Percentiles rank a stretch among this genome's conserved stretches.
These are phyloP conservation scores for Anthopleura xanthogrammica DNA, from an alignment of 92 coral and sea anemone species.

Conservation along the genomic window DNA sequence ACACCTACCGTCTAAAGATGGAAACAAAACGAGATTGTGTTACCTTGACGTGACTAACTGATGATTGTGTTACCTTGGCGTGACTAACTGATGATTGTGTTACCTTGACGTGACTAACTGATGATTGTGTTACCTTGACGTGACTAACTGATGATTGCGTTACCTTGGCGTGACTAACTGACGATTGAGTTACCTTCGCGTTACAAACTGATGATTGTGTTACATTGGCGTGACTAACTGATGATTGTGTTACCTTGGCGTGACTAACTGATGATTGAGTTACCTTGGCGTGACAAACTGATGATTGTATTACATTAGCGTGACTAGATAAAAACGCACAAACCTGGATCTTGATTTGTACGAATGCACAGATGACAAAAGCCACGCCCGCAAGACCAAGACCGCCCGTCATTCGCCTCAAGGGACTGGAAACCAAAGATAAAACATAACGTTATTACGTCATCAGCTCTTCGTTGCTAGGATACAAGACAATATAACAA, in stretches of 20 bases:
- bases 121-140: no score
- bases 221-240: not conserved
- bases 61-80: no score
- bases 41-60: no score
- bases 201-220: no score
- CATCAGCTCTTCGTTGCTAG: not conserved
- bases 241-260: not conserved
- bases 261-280: not conserved
- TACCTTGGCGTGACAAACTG: not conserved
- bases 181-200: no score
- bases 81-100: no score
- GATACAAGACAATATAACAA: no score
- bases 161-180: no score
- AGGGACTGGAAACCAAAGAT: constrained; percentile 45
- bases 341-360: constrained; percentile 86
- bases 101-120: no score
- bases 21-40: not conserved
- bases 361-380: constrained; percentile 76
- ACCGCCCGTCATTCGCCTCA: constrained; percentile 85
- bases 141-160: no score
- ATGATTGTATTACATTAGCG: not conserved
- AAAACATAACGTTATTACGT: not conserved
- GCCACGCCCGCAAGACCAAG: constrained; percentile 68
- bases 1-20: constrained; percentile 66
- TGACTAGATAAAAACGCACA: not conserved